These are phyloP conservation scores for Hormaphis cornu DNA, from an alignment of 1,140 invertebrate genomes.

Conservation along the genomic window DNA sequence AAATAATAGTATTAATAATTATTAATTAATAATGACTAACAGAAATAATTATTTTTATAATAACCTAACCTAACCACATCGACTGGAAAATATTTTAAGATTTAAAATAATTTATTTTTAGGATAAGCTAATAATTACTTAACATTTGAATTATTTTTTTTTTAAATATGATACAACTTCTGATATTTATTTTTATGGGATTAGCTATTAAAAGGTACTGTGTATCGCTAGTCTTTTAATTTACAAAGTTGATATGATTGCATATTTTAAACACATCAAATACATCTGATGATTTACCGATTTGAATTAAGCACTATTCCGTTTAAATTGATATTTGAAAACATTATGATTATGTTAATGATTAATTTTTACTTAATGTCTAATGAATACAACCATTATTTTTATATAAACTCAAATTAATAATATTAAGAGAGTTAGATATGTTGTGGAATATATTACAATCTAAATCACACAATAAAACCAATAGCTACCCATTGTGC, in stretches of 20 bases:
- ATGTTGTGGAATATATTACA: background rate
- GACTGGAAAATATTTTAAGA: background rate
- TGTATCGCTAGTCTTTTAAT: conserved; percentile 20
- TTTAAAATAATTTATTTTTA: background rate
- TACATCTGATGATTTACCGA: background rate
- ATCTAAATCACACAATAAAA: conserved; percentile 19
- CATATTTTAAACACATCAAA: background rate
- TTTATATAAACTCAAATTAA: background rate
- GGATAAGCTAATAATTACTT: background rate
- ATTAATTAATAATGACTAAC: no score
- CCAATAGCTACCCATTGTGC: background rate
- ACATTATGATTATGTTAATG: background rate
- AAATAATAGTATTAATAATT: background rate
- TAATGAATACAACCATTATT: background rate
- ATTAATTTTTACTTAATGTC: background rate
- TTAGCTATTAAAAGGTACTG: conserved; percentile 4
- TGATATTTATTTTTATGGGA: background rate
- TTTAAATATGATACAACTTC: no score
- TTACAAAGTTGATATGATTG: conserved; percentile 26
- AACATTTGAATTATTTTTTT: no score
- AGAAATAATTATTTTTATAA: background rate
- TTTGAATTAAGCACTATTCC: background rate
- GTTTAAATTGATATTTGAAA: background rate
- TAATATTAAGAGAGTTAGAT: background rate
- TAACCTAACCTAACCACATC: no score